These are phyloP conservation scores for Leptinotarsa undecemlineata DNA, from an alignment of 1,140 invertebrate species.

Conservation along the genomic window DNA sequence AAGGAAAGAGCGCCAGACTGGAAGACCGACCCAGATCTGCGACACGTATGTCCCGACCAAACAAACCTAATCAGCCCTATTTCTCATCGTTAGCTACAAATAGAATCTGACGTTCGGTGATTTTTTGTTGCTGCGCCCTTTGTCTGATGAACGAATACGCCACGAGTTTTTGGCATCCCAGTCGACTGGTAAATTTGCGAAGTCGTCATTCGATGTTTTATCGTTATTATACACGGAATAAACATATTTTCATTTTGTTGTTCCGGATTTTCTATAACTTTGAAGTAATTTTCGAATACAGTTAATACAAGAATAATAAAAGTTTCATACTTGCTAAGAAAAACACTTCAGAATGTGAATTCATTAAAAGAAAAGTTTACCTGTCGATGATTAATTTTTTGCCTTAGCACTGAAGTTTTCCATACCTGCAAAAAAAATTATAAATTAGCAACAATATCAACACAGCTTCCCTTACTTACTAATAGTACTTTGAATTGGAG, in stretches of 20 bases:
- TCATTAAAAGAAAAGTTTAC: too few relatives aligned
- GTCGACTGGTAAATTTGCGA: slow-evolving; percentile 13
- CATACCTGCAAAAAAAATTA: too few relatives aligned
- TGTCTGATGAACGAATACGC: neutral
- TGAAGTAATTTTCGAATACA: too few relatives aligned
- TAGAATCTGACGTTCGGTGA: slow-evolving; percentile 28
- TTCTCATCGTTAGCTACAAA: slow-evolving; percentile 41
- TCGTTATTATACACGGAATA: too few relatives aligned
- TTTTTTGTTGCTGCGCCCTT: slow-evolving; percentile 26
- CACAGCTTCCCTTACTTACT: too few relatives aligned
- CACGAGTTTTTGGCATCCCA: slow-evolving; percentile 4
- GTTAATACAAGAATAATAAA: too few relatives aligned
- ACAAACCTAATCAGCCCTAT: slow-evolving; percentile 42
- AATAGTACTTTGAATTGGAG: too few relatives aligned
- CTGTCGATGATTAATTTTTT: too few relatives aligned
- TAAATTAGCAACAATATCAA: too few relatives aligned
- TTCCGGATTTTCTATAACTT: too few relatives aligned
- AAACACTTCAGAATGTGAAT: neutral
- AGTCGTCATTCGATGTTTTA: neutral
- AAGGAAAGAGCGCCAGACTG: slow-evolving; percentile 32
- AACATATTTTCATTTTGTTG: too few relatives aligned
- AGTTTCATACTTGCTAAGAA: neutral
- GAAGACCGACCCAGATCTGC: slow-evolving; percentile 37
- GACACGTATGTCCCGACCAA: slow-evolving; percentile 38
- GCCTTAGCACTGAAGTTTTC: too few relatives aligned